Evolutionary conservation across 2,797 vertebrate genomes (phyloP).

Genomic region (Trichosurus vulpecula): DNA sequence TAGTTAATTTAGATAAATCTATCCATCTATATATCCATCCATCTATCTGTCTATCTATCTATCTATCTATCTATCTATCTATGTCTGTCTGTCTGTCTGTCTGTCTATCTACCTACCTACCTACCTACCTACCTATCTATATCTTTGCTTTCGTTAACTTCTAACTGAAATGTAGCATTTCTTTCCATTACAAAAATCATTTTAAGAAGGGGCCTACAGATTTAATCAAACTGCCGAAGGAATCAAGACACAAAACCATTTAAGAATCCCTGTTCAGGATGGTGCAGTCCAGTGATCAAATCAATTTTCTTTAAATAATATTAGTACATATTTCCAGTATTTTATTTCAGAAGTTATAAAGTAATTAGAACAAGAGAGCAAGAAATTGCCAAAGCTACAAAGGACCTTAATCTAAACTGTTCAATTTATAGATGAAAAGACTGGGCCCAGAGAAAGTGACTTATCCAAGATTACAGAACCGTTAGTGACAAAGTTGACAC

Average conservation of each 20-base stretch:
- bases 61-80: background rate
- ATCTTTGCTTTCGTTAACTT: background rate
- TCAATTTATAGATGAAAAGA: background rate
- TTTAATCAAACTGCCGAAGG: background rate
- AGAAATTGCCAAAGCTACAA: background rate
- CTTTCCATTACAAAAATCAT: background rate
- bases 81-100: background rate
- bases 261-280: background rate
- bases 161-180: no score
- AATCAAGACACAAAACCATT: background rate
- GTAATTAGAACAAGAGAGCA: background rate
- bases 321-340: background rate
- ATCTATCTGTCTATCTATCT: no score
- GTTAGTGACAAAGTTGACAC: background rate
- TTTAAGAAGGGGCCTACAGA: background rate
- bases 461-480: background rate
- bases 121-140: background rate
- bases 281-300: background rate
- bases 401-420: background rate
- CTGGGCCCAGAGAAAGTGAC: background rate
- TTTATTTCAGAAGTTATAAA: background rate
- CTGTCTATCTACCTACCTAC: background rate
- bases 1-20: background rate
- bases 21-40: background rate
- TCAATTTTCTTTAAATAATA: background rate